phyloP scores from a whole-genome alignment of 2,797 vertebrate genomes.

The Chlorospingus semifuscus region DNA sequence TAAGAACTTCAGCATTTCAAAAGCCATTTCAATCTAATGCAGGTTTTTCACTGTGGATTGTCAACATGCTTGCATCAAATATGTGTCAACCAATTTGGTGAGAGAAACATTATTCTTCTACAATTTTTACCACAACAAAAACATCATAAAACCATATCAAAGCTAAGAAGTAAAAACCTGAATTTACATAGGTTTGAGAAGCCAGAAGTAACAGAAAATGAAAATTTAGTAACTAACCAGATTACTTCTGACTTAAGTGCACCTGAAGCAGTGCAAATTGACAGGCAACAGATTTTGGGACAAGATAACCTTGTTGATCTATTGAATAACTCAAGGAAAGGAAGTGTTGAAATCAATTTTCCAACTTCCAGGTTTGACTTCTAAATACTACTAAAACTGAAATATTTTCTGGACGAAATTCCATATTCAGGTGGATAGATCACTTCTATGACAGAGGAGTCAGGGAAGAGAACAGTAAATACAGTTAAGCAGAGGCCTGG shows the following conservation, averaged over 20 bases:
- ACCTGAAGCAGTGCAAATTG: background rate
- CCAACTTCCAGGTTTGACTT: background rate
- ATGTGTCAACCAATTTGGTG: background rate
- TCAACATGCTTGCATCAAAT: background rate
- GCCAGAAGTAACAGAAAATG: background rate
- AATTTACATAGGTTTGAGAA: background rate
- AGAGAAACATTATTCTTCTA: background rate
- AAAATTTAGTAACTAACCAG: background rate
- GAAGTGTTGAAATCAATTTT: background rate
- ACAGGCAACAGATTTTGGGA: background rate
- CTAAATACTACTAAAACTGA: background rate
- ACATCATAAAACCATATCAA: background rate
- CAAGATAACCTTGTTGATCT: background rate
- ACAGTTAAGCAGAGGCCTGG: background rate
- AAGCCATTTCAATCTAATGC: background rate
- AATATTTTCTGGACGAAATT: background rate
- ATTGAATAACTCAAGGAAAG: background rate
- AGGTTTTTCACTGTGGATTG: background rate
- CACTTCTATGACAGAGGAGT: background rate
- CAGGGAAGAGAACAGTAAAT: background rate
- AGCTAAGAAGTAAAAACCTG: background rate
- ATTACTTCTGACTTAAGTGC: background rate
- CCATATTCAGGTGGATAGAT: background rate
- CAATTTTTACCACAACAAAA: background rate
- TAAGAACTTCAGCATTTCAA: background rate